Evolutionary conservation across 1,140 invertebrate species (phyloP), one percentile per base, ranked within the genome.

Genomic region (Nomia melanderi): DNA sequence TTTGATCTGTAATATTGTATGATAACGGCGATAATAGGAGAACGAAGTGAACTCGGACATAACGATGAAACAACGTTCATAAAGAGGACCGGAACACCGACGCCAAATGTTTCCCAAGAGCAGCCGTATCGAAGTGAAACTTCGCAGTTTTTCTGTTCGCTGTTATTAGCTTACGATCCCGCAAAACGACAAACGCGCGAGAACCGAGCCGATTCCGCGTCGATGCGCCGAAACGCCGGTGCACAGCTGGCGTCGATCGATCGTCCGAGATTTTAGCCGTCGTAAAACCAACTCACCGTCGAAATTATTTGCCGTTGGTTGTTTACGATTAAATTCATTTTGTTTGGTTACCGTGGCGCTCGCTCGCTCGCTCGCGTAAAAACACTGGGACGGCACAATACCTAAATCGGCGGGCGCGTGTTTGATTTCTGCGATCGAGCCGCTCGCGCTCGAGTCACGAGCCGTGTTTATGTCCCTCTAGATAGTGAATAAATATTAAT

Each of bases 401-500:
- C 27, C 47, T 73, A 72, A 78, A 82, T 82, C 11, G 73, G 20
- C 63, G 67, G 65, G n/a, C 65, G n/a, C n/a, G 64, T 67, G 47
- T 82, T 81, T 67, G 74, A 78, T 67, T 66, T 69, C 53, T n/a
- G 14, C 47, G 20, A 17, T 53, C 31, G 36, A 23, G 41, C 9
- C 0, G 27, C 20, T 33, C n/a, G n/a, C n/a, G 23, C 39, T 14
- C 0, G 44, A 2, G 44, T 20, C 41, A 1, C 20, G 39, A 17
- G 23, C n/a, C 20, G 27, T n/a, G 54, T 47, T 71, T 77, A 70
- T 83, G 64, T 75, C 66, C 76, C 29, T 50, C 53, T 47, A 69
- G 50, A 71, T 53, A 65, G 44, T 47, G 65, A 71, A 77, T 82
- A 82, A 83, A 83, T 83, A 83, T 82, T 83, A 83, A 83, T 83